Base-by-base conservation (phyloP, 2,113 vertebrate species). In the Chaetodon auriga region DNA sequence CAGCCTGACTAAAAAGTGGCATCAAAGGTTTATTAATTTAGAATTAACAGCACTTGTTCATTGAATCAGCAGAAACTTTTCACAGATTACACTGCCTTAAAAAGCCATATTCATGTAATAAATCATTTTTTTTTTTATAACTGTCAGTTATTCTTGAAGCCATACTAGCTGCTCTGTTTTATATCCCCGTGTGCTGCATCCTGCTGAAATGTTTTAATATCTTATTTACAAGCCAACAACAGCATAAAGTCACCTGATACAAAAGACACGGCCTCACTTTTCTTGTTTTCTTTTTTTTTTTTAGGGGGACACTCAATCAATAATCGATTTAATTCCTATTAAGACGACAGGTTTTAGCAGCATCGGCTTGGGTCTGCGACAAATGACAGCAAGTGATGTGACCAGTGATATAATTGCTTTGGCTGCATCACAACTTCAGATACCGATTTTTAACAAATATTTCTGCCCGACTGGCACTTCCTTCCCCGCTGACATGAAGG, bases 361-460 rank as follows among this genome's bases (percentile, higher is more conserved):
- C n/a, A 11, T 57, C 55, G 7, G 41, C 61, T 75, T 63, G n/a
- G 41, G 53, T 68, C 55, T 86, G 74, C 80, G 2, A 72, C 75
- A 75, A 68, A 64, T 43, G 54, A 65, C 19, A 81, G 51, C 48
- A 66, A 66, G 35, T 65, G 25, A 75, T 54, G 48, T 35, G 61
- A 80, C 51, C 35, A 48, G 41, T 68, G 46, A 18, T 54, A 78
- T 58, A 12, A 57, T 49, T 51, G 16, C 60, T 60, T 51, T 35
- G 63, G 6, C 55, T 57, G 75, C 65, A 73, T 80, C 69, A 68
- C 23, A 48, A 64, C 41, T 45, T 13, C 41, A 51, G 10, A 15
- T 7, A 69, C 43, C 4, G 55, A 66, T 57, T 36, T 8, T 13
- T 36, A 43, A 62, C 10, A 16, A 23, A 75, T 11, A 19, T n/a